Percentiles rank a stretch among this genome's conserved stretches.
Conservation (phyloP, 2,113 vertebrate species). For the Hystrix brachyura region DNA sequence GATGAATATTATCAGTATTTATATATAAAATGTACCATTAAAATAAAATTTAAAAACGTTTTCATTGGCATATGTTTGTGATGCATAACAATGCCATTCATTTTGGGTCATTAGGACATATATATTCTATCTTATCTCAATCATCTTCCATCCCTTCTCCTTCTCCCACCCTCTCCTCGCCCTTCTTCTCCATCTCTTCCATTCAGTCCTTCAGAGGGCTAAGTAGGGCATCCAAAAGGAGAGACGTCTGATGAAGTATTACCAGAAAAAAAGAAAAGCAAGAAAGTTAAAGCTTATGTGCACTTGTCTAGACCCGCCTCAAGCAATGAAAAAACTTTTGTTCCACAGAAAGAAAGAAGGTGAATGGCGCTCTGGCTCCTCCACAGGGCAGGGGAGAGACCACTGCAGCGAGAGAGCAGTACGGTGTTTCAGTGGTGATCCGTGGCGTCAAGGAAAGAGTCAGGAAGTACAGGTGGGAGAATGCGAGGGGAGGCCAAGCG, state of each 20-base stretch:
- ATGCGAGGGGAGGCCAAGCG: accelerated
- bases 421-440: too few species aligned
- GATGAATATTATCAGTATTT: too few species aligned
- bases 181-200: too few species aligned
- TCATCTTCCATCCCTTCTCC: background rate
- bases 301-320: background rate
- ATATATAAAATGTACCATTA: too few species aligned
- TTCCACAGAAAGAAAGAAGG: background rate
- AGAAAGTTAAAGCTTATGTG: background rate
- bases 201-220: background rate
- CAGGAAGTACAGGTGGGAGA: background rate
- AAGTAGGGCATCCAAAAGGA: background rate
- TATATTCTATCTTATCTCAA: background rate
- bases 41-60: too few species aligned
- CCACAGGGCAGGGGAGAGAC: background rate
- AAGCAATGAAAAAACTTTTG: background rate
- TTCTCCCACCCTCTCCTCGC: too few species aligned
- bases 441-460: background rate
- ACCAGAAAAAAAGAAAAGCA: background rate
- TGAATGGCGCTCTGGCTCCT: background rate
- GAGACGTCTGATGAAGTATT: too few species aligned
- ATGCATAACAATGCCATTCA: background rate
- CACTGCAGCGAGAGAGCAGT: background rate
- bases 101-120: background rate
- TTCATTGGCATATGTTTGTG: background rate